Percentiles rank a stretch among this genome's conserved stretches.
Conservation (phyloP, 2,888 invertebrate species). For the Troides oblongomaculatus region DNA sequence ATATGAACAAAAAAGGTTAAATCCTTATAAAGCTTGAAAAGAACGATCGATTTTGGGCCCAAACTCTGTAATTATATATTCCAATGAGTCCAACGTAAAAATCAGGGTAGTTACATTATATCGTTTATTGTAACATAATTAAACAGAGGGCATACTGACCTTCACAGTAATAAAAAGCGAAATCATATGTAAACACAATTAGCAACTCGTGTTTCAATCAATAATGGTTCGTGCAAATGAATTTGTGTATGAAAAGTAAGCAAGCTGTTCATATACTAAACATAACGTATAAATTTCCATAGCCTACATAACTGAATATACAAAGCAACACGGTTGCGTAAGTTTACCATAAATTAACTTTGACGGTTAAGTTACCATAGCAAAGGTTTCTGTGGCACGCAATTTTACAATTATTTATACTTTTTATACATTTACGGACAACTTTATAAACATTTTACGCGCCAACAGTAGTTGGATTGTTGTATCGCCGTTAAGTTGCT, state of each 20-base stretch:
- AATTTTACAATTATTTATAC: slow-evolving; percentile 25
- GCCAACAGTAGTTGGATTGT: slow-evolving; percentile 18
- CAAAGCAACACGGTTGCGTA: slow-evolving; percentile 13
- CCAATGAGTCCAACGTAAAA: background rate
- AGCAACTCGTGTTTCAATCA: background rate
- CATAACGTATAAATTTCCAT: background rate
- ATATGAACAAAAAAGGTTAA: too few species aligned
- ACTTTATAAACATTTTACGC: slow-evolving; percentile 20
- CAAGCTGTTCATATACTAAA: background rate
- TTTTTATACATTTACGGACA: slow-evolving; percentile 18
- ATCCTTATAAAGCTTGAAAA: background rate
- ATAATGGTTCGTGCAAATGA: slow-evolving; percentile 2
- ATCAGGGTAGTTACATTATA: background rate
- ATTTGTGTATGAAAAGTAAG: slow-evolving; percentile 2
- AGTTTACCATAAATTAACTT: slow-evolving; percentile 21
- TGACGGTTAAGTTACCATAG: slow-evolving; percentile 12
- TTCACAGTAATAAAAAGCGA: background rate
- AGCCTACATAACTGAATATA: slow-evolving; percentile 2
- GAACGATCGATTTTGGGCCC: background rate
- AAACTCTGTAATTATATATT: background rate
- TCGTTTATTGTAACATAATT: too few species aligned
- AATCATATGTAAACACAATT: background rate
- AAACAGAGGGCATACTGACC: background rate
- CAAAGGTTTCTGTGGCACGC: slow-evolving; percentile 17
- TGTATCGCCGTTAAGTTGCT: slow-evolving; percentile 6